These are phyloP conservation scores for Siniperca chuatsi DNA, from an alignment of 2,113 vertebrate species.

Conservation along the genomic window DNA sequence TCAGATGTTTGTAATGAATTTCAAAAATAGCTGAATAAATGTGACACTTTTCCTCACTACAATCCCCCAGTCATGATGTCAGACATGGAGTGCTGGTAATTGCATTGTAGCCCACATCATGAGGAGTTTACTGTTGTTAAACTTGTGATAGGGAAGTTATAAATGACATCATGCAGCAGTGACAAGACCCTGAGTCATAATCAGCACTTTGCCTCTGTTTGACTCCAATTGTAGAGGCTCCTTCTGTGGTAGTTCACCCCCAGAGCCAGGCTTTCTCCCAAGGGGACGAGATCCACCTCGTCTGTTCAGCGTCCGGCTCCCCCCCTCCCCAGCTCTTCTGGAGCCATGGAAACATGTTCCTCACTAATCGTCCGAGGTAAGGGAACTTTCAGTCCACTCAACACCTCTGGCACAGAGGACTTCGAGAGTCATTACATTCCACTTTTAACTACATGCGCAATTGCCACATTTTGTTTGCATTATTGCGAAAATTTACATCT, in stretches of 20 bases:
- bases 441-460: slow-evolving; percentile 43
- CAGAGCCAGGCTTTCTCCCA: slow-evolving; percentile 83
- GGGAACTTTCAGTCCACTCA: slow-evolving; percentile 71
- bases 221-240: slow-evolving; percentile 82
- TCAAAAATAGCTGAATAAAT: slow-evolving; percentile 51
- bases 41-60: slow-evolving; percentile 26
- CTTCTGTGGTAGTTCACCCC: slow-evolving; percentile 85
- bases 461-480: slow-evolving; percentile 68
- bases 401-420: slow-evolving; percentile 68
- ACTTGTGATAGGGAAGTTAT: slow-evolving; percentile 40
- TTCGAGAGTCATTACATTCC: slow-evolving; percentile 61
- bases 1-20: slow-evolving; percentile 50
- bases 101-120: slow-evolving; percentile 21
- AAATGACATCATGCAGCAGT: slow-evolving; percentile 65
- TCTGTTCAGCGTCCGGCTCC: slow-evolving; percentile 88
- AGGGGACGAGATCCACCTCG: slow-evolving; percentile 87
- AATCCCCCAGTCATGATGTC: slow-evolving; percentile 49
- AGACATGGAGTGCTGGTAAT: slow-evolving; percentile 38
- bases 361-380: slow-evolving; percentile 83
- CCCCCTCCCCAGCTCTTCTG: slow-evolving; percentile 86
- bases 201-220: slow-evolving; percentile 46
- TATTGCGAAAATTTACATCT: slow-evolving; percentile 37
- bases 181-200: slow-evolving; percentile 54
- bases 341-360: slow-evolving; percentile 85
- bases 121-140: slow-evolving; percentile 48